A percentile compares a stretch with the other conserved stretches of the same genome.
Conservation (phyloP, 2,888 invertebrate genomes). For the Pterostichus madidus region DNA sequence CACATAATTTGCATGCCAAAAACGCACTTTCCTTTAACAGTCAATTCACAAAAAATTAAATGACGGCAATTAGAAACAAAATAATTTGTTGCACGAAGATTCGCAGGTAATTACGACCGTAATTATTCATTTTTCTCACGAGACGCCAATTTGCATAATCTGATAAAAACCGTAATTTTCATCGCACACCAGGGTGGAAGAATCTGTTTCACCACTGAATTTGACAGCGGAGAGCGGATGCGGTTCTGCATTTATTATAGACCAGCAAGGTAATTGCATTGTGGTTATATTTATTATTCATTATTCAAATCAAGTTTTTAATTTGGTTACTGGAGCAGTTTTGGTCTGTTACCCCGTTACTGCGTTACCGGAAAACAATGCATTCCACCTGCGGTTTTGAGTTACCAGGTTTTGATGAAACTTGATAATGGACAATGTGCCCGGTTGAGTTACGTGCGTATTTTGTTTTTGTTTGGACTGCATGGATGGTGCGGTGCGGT, state of each 20-base stretch:
- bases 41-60: constrained; percentile 11
- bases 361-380: constrained; percentile 18
- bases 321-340: constrained; percentile 44
- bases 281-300: constrained; percentile 40
- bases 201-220: constrained; percentile 22
- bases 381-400: constrained; percentile 40
- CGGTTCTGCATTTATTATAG: constrained; percentile 4
- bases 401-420: constrained; percentile 22
- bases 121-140: constrained; percentile 63
- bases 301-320: constrained; percentile 47
- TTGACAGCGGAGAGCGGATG: constrained; percentile 18
- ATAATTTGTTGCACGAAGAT: constrained; percentile 52
- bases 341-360: constrained; percentile 26
- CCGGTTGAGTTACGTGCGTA: constrained; percentile 26
- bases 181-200: constrained; percentile 22
- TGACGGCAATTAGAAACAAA: constrained; percentile 12
- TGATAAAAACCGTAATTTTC: constrained; percentile 58
- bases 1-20: constrained; percentile 16
- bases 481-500: too few species aligned
- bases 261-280: neutral
- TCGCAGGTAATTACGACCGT: constrained; percentile 51
- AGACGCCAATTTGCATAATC: constrained; percentile 61
- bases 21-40: constrained; percentile 16
- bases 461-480: neutral
- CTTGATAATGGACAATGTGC: constrained; percentile 35